Evolutionary conservation across 2,888 invertebrate genomes (phyloP).

Genomic region (Pherbina coryleti): DNA sequence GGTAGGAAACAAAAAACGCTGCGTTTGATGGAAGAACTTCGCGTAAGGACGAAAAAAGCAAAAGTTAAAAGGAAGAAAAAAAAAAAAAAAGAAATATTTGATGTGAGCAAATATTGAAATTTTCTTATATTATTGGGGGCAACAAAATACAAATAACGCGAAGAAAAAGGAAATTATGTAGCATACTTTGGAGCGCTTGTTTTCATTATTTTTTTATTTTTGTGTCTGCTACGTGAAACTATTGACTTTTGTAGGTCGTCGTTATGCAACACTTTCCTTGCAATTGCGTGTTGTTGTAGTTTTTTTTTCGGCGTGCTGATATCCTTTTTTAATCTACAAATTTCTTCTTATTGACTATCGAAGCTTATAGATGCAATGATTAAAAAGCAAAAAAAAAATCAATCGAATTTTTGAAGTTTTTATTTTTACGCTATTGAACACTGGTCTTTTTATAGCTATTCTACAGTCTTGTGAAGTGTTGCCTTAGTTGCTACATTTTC

Average conservation of each 20-base stretch:
- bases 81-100: constrained; percentile 33
- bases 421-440: not conserved
- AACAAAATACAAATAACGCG: not conserved
- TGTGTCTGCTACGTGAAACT: not conserved
- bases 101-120: constrained; percentile 39
- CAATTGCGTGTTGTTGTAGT: not conserved
- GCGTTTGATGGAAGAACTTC: not conserved
- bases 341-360: not conserved
- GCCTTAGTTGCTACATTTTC: constrained; percentile 11
- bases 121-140: constrained; percentile 38
- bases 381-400: constrained; percentile 1
- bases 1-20: not conserved
- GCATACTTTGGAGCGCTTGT: not conserved
- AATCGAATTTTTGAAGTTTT: not conserved
- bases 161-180: not conserved
- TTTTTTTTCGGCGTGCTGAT: not conserved
- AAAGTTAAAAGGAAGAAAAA: not conserved
- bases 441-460: not conserved
- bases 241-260: constrained; percentile 23
- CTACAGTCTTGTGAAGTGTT: constrained; percentile 17
- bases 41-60: not conserved
- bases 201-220: not conserved
- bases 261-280: not conserved
- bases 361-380: constrained; percentile 13
- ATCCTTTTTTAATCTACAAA: not conserved